Evolutionary conservation across 2,797 vertebrate species (phyloP).

Genomic region (Capromys pilorides): DNA sequence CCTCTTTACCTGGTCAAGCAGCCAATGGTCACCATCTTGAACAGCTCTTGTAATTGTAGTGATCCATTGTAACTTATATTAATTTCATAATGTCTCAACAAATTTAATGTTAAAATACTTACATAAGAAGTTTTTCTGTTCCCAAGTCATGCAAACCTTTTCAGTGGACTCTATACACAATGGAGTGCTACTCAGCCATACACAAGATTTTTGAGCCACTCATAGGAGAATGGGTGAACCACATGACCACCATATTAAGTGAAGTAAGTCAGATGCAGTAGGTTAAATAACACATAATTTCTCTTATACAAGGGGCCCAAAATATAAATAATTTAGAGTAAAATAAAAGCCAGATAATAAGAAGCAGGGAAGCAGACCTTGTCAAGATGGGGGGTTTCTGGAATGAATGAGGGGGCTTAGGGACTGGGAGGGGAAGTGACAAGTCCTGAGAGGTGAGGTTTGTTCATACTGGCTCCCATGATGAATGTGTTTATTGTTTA

Average conservation of each 20-base stretch:
- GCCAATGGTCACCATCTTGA: no score
- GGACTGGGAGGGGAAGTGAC: no score
- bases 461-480: not conserved
- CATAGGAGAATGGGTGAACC: not conserved
- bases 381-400: not conserved
- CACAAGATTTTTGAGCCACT: not conserved
- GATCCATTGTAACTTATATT: not conserved
- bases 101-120: not conserved
- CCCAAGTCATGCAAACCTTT: not conserved
- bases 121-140: not conserved
- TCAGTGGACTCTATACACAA: not conserved
- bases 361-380: not conserved
- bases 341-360: not conserved
- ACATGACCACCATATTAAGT: not conserved
- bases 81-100: not conserved
- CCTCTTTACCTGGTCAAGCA: no score
- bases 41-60: not conserved
- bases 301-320: not conserved
- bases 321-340: not conserved
- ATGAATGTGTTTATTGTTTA: not conserved
- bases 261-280: not conserved
- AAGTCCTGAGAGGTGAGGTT: rapidly evolving
- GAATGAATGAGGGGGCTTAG: not conserved
- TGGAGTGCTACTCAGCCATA: not conserved
- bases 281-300: not conserved